A percentile compares a stretch with the other conserved stretches of the same genome.
These are phyloP conservation scores for Heliconius sara DNA, from an alignment of 2,888 invertebrate species.

Conservation along the genomic window DNA sequence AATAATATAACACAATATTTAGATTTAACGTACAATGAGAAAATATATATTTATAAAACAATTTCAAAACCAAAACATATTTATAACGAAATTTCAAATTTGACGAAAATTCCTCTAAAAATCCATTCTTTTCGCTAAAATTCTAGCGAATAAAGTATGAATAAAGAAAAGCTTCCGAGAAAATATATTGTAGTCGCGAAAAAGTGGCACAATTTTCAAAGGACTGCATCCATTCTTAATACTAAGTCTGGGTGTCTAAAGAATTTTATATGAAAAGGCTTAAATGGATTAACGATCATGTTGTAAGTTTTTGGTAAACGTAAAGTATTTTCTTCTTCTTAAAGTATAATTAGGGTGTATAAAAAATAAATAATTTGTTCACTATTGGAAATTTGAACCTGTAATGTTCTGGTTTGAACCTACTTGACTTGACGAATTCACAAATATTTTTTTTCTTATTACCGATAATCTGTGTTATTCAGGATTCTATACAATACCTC, in stretches of 20 bases:
- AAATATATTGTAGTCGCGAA: conserved; percentile 36
- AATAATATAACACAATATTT: not conserved
- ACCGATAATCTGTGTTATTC: too few relatives aligned
- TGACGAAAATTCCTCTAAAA: conserved; percentile 6
- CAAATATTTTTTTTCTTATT: too few relatives aligned
- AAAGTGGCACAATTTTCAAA: conserved; percentile 43
- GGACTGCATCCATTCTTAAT: conserved; percentile 37
- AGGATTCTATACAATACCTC: too few relatives aligned
- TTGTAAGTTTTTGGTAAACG: conserved; percentile 20
- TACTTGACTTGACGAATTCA: too few relatives aligned
- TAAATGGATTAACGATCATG: conserved; percentile 33
- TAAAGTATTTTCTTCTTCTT: not conserved
- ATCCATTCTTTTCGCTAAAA: conserved; percentile 17
- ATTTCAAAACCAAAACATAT: conserved; percentile 14
- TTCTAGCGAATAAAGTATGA: conserved; percentile 36
- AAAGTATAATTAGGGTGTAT: not conserved
- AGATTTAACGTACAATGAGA: too few relatives aligned
- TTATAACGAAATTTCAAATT: conserved; percentile 20
- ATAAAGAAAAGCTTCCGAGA: conserved; percentile 36
- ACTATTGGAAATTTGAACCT: not conserved
- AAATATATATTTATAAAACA: not conserved
- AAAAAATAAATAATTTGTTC: not conserved
- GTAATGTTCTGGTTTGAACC: too few relatives aligned
- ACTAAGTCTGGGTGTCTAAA: conserved; percentile 34
- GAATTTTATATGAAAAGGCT: conserved; percentile 42